Evolutionary conservation across 1,140 invertebrate species (phyloP).

Genomic region (Heliconius melpomene): DNA sequence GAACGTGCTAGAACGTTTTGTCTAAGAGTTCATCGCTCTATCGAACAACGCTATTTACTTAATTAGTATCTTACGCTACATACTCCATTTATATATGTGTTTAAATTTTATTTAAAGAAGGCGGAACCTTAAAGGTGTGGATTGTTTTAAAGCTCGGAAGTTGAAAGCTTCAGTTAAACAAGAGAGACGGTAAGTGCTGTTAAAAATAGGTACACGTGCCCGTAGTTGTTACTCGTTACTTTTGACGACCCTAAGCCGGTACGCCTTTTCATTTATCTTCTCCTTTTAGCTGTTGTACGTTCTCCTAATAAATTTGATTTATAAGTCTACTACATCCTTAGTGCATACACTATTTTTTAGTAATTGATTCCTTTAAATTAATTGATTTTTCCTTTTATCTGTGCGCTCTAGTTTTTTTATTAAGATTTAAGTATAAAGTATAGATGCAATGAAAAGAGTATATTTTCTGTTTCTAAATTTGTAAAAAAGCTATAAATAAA

Average conservation of each 20-base stretch:
- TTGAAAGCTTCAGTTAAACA: constrained; percentile 48
- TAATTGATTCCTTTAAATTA: too few species aligned
- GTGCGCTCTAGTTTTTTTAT: not conserved
- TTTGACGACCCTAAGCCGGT: constrained; percentile 46
- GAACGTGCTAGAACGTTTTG: constrained; percentile 36
- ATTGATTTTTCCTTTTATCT: not conserved
- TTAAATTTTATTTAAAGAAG: constrained; percentile 38
- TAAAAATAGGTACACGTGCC: constrained; percentile 64
- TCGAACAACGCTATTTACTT: constrained; percentile 27
- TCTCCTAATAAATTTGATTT: not conserved
- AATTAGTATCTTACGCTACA: constrained; percentile 13
- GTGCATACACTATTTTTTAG: too few species aligned
- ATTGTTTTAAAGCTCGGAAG: constrained; percentile 44
- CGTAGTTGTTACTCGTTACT: constrained; percentile 48
- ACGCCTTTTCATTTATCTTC: constrained; percentile 53
- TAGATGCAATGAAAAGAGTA: too few species aligned
- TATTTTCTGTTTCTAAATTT: not conserved
- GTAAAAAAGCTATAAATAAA: not conserved
- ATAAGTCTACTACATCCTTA: not conserved
- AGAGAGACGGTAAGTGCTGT: constrained; percentile 42
- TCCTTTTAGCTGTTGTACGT: constrained; percentile 23
- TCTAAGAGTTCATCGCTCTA: constrained; percentile 38
- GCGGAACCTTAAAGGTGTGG: constrained; percentile 44
- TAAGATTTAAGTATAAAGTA: too few species aligned
- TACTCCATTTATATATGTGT: constrained; percentile 32